Conservation (phyloP, 2,797 vertebrate genomes). For the Sphenodon punctatus region DNA sequence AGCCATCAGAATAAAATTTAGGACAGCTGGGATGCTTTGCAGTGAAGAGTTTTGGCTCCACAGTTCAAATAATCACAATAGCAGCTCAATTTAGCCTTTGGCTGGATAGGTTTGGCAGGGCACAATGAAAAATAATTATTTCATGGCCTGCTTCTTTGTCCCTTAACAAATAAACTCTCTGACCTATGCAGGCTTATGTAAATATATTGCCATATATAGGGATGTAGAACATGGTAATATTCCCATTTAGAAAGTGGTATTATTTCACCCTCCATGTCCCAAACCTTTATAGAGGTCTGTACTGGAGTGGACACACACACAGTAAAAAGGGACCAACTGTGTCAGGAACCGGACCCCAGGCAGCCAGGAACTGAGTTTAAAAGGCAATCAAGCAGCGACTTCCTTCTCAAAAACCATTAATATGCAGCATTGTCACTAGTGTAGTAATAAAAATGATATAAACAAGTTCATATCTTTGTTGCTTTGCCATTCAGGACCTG, state of each 20-base stretch:
- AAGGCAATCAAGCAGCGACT: conserved; percentile 24
- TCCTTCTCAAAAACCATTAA: conserved; percentile 44
- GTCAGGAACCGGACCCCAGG: conserved; percentile 12
- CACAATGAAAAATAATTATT: conserved; percentile 86
- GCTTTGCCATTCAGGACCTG: conserved; percentile 21
- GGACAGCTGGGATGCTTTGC: conserved; percentile 84
- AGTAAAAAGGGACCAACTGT: conserved; percentile 26
- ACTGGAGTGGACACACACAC: conserved; percentile 34
- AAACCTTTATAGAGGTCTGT: conserved; percentile 46
- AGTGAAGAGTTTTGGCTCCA: conserved; percentile 81
- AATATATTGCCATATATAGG: conserved; percentile 69
- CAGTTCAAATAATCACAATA: conserved; percentile 83
- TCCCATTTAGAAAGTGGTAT: conserved; percentile 69
- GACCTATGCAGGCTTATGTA: conserved; percentile 77
- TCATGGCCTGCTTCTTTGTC: conserved; percentile 84
- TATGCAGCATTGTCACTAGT: conserved; percentile 43
- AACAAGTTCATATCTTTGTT: conserved; percentile 38
- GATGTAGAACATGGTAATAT: conserved; percentile 49
- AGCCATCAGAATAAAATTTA: conserved; percentile 82
- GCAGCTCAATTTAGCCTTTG: conserved; percentile 83
- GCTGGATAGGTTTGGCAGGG: conserved; percentile 82
- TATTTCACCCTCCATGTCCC: conserved; percentile 49
- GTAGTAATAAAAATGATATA: conserved; percentile 38
- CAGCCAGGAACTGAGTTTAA: conserved; percentile 44
- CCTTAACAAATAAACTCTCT: conserved; percentile 80